Conservation (phyloP, 2,888 invertebrate species). For the Encarsia formosa region DNA sequence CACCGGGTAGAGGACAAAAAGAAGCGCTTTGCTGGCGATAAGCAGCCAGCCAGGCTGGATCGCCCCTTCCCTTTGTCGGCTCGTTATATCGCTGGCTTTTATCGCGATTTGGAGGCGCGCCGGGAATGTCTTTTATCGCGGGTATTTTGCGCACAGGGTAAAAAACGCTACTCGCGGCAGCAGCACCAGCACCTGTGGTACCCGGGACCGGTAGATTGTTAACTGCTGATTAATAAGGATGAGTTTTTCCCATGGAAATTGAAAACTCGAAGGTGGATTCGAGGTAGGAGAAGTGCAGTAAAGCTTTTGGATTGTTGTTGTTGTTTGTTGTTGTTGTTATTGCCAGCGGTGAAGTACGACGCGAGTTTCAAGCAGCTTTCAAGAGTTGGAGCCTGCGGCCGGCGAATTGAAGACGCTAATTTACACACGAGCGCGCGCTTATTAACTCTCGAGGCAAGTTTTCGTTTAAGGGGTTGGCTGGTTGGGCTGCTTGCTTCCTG, state of each 20-base stretch:
- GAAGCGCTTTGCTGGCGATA: too few relatives aligned
- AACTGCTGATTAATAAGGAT: too few relatives aligned
- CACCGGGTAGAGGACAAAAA: too few relatives aligned
- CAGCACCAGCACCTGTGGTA: conserved; percentile 1
- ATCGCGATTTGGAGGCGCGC: conserved; percentile 17
- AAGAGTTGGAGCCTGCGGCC: conserved; percentile 9
- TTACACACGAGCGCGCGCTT: conserved; percentile 46
- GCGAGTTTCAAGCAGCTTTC: too few relatives aligned
- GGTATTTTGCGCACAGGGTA: not conserved
- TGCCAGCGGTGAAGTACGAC: too few relatives aligned
- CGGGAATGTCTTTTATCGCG: conserved; percentile 20
- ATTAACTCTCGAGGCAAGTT: conserved; percentile 45
- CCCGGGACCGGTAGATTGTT: too few relatives aligned
- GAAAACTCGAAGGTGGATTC: too few relatives aligned
- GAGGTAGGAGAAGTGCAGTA: too few relatives aligned
- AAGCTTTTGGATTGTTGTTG: too few relatives aligned
- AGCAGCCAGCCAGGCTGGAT: too few relatives aligned
- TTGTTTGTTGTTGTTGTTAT: too few relatives aligned
- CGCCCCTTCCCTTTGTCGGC: conserved; percentile 25
- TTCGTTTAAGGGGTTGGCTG: conserved; percentile 36
- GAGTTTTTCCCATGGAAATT: too few relatives aligned
- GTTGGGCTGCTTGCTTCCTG: conserved; percentile 5
- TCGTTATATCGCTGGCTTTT: conserved; percentile 20
- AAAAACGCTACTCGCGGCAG: not conserved
- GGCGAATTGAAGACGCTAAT: conserved; percentile 49